These are phyloP conservation scores for Labrus mixtus DNA, from an alignment of 2,113 vertebrate species.

Conservation along the genomic window DNA sequence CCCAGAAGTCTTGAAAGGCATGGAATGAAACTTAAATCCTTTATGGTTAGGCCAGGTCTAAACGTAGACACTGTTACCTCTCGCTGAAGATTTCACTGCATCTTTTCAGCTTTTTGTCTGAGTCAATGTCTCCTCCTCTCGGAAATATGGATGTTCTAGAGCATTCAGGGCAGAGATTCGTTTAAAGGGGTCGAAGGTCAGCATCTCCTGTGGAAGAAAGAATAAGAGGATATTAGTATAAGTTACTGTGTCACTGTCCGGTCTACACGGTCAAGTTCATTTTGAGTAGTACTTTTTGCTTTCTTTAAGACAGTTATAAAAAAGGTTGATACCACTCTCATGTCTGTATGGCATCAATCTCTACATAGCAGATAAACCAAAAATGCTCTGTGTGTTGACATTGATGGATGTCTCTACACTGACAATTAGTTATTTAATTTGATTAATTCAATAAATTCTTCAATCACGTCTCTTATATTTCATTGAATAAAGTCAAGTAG, in stretches of 20 bases:
- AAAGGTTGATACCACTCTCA: too few relatives aligned
- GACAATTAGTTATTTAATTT: too few relatives aligned
- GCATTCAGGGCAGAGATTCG: constrained; percentile 88
- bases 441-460: too few relatives aligned
- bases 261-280: not conserved
- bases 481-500: too few relatives aligned
- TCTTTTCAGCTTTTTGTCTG: constrained; percentile 62
- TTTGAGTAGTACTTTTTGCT: not conserved
- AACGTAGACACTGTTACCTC: constrained; percentile 44
- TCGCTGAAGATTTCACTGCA: constrained; percentile 14
- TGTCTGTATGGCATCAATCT: too few relatives aligned
- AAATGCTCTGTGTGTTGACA: too few relatives aligned
- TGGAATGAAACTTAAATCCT: constrained; percentile 45
- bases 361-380: too few relatives aligned
- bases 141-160: constrained; percentile 85
- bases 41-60: constrained; percentile 37
- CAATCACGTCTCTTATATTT: too few relatives aligned
- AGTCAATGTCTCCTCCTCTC: constrained; percentile 66
- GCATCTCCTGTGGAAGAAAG: constrained; percentile 85
- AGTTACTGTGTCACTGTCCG: not conserved
- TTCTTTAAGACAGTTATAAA: not conserved
- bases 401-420: too few relatives aligned
- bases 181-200: constrained; percentile 89
- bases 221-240: constrained; percentile 18
- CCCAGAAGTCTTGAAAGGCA: constrained; percentile 31